A percentile compares a stretch with the other conserved stretches of the same genome.
phyloP scores from a whole-genome alignment of 2,797 vertebrate genomes.

The Trematomus bernacchii region DNA sequence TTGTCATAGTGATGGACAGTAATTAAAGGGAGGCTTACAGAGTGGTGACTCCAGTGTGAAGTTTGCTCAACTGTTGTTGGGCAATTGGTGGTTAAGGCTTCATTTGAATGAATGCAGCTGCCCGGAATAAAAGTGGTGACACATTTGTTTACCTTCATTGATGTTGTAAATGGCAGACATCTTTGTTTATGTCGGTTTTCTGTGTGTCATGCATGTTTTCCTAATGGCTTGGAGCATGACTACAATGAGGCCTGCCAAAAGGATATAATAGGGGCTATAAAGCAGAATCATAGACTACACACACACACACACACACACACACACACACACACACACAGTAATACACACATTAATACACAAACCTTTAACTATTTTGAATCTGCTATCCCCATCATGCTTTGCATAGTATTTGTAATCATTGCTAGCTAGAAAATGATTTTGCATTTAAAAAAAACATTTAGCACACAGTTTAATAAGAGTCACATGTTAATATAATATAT shows the following conservation, averaged over 20 bases:
- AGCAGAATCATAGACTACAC: background rate
- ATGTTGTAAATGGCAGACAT: conserved; percentile 26
- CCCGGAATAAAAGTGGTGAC: conserved; percentile 52
- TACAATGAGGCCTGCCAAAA: conserved; percentile 23
- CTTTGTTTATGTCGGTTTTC: conserved; percentile 28
- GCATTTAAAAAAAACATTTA: background rate
- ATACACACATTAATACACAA: background rate
- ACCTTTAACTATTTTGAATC: background rate
- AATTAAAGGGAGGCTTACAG: conserved; percentile 56
- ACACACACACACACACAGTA: background rate
- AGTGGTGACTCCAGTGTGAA: conserved; percentile 50
- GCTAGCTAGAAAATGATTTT: background rate
- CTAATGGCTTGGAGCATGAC: conserved; percentile 8
- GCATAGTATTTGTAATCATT: background rate
- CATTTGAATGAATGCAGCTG: conserved; percentile 61
- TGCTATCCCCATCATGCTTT: background rate
- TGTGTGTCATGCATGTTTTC: conserved; percentile 34
- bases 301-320: background rate
- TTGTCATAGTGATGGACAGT: conserved; percentile 53
- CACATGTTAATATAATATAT: background rate
- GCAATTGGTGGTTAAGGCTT: conserved; percentile 48
- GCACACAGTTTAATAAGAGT: background rate
- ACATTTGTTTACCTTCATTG: conserved; percentile 59
- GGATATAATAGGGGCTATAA: conserved; percentile 17
- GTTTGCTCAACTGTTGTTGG: conserved; percentile 44